A percentile compares a stretch with the other conserved stretches of the same genome.
phyloP scores from a whole-genome alignment of 2,113 vertebrate genomes.

The Coracopsis vasa region DNA sequence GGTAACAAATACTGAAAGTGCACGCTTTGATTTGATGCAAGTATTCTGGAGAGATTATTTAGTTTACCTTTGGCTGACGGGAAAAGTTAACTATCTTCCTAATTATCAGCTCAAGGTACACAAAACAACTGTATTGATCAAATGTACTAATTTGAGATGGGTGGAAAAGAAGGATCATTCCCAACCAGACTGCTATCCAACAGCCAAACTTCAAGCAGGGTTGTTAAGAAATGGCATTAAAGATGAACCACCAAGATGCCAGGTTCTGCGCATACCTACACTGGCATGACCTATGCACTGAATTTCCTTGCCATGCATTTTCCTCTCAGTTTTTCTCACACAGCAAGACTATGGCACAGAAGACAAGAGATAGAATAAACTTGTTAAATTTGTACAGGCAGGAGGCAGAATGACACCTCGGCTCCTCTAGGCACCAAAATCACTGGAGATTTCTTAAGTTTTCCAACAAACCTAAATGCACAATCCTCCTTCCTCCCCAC shows the following conservation, averaged over 20 bases:
- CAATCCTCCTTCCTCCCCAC: background rate
- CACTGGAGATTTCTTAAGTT: background rate
- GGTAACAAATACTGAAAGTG: background rate
- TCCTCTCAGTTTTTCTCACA: background rate
- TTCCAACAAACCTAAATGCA: background rate
- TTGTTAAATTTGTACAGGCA: background rate
- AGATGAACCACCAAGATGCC: background rate
- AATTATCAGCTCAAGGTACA: background rate
- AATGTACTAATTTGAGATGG: background rate
- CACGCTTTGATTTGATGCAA: background rate
- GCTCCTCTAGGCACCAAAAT: background rate
- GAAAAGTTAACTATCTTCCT: background rate
- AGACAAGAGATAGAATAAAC: background rate
- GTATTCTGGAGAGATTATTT: background rate
- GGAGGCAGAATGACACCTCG: background rate
- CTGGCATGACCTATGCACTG: fast-evolving
- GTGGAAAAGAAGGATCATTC: background rate
- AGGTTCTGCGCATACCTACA: background rate
- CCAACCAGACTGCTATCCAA: background rate
- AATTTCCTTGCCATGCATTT: background rate
- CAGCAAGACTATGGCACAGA: background rate
- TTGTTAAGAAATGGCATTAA: background rate
- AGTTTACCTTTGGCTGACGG: background rate
- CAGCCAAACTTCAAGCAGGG: background rate
- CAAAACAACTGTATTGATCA: background rate